Evolutionary conservation across 2,113 vertebrate genomes (phyloP).

Genomic region (Neolamprologus variostigma): DNA sequence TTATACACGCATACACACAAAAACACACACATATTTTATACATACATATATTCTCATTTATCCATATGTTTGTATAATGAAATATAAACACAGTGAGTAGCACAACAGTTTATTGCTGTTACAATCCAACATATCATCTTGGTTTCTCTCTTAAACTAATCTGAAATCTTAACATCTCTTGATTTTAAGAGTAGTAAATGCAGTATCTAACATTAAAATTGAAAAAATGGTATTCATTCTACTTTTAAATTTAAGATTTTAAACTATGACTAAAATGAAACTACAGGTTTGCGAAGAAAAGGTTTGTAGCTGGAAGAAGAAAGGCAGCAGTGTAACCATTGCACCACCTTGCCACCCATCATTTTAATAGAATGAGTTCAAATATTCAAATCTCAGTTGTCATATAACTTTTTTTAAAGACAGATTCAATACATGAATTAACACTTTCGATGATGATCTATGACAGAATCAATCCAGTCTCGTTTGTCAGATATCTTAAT

Average conservation of each 20-base stretch:
- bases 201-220: neutral
- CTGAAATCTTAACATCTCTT: neutral
- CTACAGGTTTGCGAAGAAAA: neutral
- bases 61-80: neutral
- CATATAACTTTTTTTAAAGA: neutral
- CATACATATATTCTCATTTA: neutral
- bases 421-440: neutral
- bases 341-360: neutral
- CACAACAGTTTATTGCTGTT: accelerated
- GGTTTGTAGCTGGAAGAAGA: neutral
- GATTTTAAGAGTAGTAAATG: neutral
- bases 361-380: neutral
- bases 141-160: neutral
- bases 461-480: slow-evolving; percentile 11
- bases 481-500: slow-evolving; percentile 56
- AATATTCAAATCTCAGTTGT: neutral
- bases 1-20: accelerated
- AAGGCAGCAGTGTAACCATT: neutral
- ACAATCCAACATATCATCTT: neutral
- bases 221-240: neutral
- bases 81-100: neutral
- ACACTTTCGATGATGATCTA: accelerated
- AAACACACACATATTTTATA: neutral
- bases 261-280: neutral
- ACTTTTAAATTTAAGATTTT: neutral